Evolutionary conservation across 2,888 invertebrate genomes (phyloP), one percentile per base, ranked within the genome.

Genomic region (Cantharis rufa): DNA sequence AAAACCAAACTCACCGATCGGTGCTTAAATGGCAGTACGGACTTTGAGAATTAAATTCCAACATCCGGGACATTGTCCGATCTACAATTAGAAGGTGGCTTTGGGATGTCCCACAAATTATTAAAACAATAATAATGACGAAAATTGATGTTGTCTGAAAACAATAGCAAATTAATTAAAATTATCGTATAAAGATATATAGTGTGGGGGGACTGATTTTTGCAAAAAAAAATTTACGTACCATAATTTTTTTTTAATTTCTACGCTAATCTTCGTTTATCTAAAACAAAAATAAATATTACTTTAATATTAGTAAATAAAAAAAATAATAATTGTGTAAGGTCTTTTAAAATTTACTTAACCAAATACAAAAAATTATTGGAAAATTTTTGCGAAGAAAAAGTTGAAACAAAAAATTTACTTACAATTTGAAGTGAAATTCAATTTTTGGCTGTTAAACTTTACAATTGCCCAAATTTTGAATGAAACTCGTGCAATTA

Each of bases 1-100:
- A 15, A 24, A 24, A 11, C 16, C 16, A 77, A 15, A 75, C 15
- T 68, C 80, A 91, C 91, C 90, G 90, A 84, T 92, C 92, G 11
- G 88, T 90, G 82, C 92, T 91, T 74, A 92, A 89, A 68, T 89
- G 89, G 82, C 93, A 93, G 82, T 90, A 92, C 5, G 92, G 92
- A 80, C 89, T 89, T 1, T 89, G 88, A 0, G 91, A 90, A 5
- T 91, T 91, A 3, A 92, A 85, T 83, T 92, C 92, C 68, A 93
- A 90, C 92, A 92, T 92, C 77, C 90, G 90, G 3, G 92, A 89
- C 92, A 92, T 92, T 61, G 89, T 89, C 81, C 89, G 88, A 81
- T 93, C 92, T 0, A 92, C 91, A 74, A 92, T 91, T 63, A 91
- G 87, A 5, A 92, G 91, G 10, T 90, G 89, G 27, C 82, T 71